A percentile compares a stretch with the other conserved stretches of the same genome.
Conservation (phyloP, 2,113 vertebrate genomes). For the Cottus gobio region DNA sequence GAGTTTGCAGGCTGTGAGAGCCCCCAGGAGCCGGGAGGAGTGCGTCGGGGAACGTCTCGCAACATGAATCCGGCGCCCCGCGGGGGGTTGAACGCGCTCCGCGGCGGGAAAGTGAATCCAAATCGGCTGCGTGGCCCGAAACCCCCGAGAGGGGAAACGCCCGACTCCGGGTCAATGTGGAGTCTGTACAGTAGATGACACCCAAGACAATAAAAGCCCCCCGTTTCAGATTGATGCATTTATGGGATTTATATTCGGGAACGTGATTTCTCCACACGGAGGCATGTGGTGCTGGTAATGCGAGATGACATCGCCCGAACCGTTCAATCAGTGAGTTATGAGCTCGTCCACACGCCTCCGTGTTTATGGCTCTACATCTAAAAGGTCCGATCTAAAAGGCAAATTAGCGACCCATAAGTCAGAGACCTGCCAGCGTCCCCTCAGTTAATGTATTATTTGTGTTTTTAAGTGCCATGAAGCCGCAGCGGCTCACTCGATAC, state of each 20-base stretch:
- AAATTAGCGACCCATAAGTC: neutral
- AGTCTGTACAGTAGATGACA: neutral
- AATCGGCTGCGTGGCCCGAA: slow-evolving; percentile 17
- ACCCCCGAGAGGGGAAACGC: slow-evolving; percentile 11
- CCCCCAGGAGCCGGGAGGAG: neutral
- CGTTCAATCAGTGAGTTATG: neutral
- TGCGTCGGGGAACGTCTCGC: slow-evolving; percentile 7
- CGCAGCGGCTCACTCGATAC: neutral
- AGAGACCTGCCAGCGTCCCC: neutral
- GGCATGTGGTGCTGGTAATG: neutral
- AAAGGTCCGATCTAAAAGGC: neutral
- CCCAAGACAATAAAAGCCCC: neutral
- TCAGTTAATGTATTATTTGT: neutral
- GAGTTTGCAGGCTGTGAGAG: slow-evolving; percentile 13
- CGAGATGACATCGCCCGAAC: neutral
- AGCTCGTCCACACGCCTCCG: neutral
- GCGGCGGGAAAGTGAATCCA: slow-evolving; percentile 29
- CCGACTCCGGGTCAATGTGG: slow-evolving; percentile 24
- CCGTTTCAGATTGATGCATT: neutral
- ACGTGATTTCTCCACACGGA: neutral
- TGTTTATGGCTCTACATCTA: neutral
- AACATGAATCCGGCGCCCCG: slow-evolving; percentile 31
- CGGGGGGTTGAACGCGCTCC: no score
- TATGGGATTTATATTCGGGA: neutral
- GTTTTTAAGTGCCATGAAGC: neutral